Evolutionary conservation across 2,113 vertebrate genomes (phyloP).

Genomic region (Herpailurus yagouaroundi): DNA sequence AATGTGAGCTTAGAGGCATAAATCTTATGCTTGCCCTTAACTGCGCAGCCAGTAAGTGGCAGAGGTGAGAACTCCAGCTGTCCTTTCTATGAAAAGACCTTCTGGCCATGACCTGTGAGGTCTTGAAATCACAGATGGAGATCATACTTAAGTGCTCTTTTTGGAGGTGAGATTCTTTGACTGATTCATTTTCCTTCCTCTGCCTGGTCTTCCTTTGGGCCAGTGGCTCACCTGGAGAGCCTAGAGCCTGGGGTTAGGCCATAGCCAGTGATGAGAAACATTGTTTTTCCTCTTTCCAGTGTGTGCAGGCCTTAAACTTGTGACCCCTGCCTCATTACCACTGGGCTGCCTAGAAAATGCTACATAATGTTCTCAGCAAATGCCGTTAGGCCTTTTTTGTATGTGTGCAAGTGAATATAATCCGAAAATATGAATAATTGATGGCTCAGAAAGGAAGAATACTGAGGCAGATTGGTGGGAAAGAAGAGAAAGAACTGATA

Average conservation of each 20-base stretch:
- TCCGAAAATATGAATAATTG: constrained; percentile 30
- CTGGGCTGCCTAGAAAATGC: not conserved
- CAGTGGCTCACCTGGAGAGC: not conserved
- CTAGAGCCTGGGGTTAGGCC: not conserved
- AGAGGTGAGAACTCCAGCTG: not conserved
- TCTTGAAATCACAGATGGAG: constrained; percentile 29
- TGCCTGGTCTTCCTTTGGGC: not conserved
- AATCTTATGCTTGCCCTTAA: not conserved
- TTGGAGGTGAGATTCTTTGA: not conserved
- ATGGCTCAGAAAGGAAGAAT: constrained; percentile 21
- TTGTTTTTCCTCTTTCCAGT: not conserved
- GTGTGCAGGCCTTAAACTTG: not conserved
- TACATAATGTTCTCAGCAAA: not conserved
- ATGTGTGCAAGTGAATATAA: constrained; percentile 39
- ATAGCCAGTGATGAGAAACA: not conserved
- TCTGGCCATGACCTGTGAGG: not conserved
- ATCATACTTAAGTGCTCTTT: not conserved
- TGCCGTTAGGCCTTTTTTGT: not conserved
- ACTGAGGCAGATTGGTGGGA: not conserved
- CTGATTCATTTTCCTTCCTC: not conserved
- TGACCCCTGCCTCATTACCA: not conserved
- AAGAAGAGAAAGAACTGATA: not conserved
- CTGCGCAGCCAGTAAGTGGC: not conserved
- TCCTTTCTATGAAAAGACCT: not conserved
- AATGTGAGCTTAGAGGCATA: not conserved